phyloP scores from a whole-genome alignment of 2,888 invertebrate genomes.

The Machimus rusticus region DNA sequence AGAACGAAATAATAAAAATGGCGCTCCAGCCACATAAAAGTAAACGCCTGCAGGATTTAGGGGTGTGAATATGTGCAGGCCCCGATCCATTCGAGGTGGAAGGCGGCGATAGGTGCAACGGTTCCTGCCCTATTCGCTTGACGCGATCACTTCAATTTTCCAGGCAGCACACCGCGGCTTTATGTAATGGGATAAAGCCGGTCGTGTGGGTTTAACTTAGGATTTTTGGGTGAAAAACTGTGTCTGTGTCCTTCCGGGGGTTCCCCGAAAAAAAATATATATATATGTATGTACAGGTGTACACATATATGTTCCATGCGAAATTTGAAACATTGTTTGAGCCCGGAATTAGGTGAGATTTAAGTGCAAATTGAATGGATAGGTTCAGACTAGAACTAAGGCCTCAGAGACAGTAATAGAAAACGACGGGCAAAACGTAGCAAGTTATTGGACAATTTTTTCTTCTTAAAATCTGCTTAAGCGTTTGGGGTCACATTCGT shows the following conservation, averaged over 20 bases:
- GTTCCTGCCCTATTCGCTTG: neutral
- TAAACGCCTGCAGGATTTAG: slow-evolving; percentile 18
- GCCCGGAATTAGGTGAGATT: neutral
- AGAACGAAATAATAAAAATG: slow-evolving; percentile 10
- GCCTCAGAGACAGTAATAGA: neutral
- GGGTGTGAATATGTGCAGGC: neutral
- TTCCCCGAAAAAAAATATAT: neutral
- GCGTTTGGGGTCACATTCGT: neutral
- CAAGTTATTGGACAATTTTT: neutral
- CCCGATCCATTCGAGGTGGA: neutral
- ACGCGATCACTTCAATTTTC: neutral
- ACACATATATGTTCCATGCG: no score
- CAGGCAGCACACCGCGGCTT: neutral
- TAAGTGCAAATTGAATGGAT: neutral
- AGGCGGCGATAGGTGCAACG: neutral
- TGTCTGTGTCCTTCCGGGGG: neutral
- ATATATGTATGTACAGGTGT: neutral
- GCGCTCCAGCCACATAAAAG: neutral
- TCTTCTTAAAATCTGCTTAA: neutral
- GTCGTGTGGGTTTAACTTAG: neutral
- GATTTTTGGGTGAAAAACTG: neutral
- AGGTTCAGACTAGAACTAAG: neutral
- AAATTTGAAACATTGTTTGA: neutral
- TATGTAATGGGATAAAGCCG: neutral
- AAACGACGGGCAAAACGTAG: neutral